A percentile compares a stretch with the other conserved stretches of the same genome.
Evolutionary conservation across 2,888 invertebrate genomes (phyloP).

Genomic region (Taphrorychus bicolor): DNA sequence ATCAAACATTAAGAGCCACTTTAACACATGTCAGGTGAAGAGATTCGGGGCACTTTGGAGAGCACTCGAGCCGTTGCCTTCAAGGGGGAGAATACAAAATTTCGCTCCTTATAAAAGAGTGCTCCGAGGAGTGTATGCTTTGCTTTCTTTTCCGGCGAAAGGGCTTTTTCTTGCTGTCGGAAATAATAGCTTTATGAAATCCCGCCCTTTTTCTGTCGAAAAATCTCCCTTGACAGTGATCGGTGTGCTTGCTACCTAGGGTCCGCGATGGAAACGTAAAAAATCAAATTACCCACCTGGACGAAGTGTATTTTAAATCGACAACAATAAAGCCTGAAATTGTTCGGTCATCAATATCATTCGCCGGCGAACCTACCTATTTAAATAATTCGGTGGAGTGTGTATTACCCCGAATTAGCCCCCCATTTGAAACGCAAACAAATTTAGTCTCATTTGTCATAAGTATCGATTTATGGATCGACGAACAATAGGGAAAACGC

Average conservation of each 20-base stretch:
- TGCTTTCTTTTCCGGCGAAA: constrained; percentile 13
- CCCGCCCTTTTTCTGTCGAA: constrained; percentile 2
- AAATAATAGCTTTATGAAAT: constrained; percentile 25
- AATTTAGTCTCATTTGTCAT: constrained; percentile 22
- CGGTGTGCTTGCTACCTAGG: too few relatives aligned
- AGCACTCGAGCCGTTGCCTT: constrained; percentile 27
- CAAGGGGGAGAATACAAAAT: constrained; percentile 32
- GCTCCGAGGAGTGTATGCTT: constrained; percentile 24
- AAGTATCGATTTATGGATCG: constrained; percentile 20
- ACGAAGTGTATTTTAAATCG: background rate
- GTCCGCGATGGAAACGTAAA: background rate
- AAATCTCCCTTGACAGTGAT: background rate
- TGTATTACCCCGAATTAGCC: constrained; percentile 15
- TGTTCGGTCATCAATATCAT: constrained; percentile 21
- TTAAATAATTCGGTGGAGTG: constrained; percentile 7
- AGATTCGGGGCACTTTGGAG: constrained; percentile 38
- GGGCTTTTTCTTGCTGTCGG: constrained; percentile 12
- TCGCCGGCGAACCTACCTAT: constrained; percentile 8
- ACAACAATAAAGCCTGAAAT: background rate
- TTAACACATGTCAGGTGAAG: constrained; percentile 41
- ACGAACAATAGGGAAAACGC: constrained; percentile 26
- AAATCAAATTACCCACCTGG: background rate
- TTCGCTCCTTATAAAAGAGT: constrained; percentile 28
- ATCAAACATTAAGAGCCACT: constrained; percentile 41
- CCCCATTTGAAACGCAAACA: constrained; percentile 9